phyloP scores from a whole-genome alignment of 2,888 invertebrate genomes.

The Atrina japonica region DNA sequence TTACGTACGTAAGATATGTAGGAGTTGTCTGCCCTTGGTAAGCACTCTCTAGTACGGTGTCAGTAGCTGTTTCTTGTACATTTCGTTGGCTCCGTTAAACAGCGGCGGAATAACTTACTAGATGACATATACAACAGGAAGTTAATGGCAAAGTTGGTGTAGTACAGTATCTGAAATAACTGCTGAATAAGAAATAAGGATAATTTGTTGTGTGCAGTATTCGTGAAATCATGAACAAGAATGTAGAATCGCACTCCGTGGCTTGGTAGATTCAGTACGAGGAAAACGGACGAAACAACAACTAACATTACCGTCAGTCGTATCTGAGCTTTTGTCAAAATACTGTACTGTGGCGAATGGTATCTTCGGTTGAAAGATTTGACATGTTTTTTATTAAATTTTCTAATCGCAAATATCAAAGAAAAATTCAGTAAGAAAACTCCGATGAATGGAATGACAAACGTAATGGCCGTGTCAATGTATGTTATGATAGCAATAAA shows the following conservation, averaged over 20 bases:
- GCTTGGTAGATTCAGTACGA: constrained; percentile 73
- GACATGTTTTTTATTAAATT: constrained; percentile 46
- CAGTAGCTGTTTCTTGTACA: no score
- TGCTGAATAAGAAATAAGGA: constrained; percentile 58
- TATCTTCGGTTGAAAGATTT: constrained; percentile 43
- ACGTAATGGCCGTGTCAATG: constrained; percentile 64
- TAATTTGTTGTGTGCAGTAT: constrained; percentile 36
- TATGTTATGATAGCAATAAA: constrained; percentile 62
- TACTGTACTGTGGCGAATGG: constrained; percentile 37
- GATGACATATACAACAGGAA: constrained; percentile 67
- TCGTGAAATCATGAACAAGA: constrained; percentile 52
- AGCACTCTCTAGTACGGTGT: no score
- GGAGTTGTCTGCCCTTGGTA: no score
- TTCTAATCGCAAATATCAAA: constrained; percentile 55
- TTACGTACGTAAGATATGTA: no score
- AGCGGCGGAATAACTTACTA: constrained; percentile 62
- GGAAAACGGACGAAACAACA: constrained; percentile 70
- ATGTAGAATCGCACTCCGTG: constrained; percentile 69
- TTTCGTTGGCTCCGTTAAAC: constrained; percentile 28
- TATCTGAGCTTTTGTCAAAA: constrained; percentile 62
- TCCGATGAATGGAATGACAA: constrained; percentile 64
- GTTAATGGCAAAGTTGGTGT: constrained; percentile 67
- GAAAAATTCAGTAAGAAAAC: constrained; percentile 65
- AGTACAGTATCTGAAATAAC: constrained; percentile 65
- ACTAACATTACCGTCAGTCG: constrained; percentile 69